Evolutionary conservation across 2,113 vertebrate genomes (phyloP).

Genomic region (Candoia aspera): DNA sequence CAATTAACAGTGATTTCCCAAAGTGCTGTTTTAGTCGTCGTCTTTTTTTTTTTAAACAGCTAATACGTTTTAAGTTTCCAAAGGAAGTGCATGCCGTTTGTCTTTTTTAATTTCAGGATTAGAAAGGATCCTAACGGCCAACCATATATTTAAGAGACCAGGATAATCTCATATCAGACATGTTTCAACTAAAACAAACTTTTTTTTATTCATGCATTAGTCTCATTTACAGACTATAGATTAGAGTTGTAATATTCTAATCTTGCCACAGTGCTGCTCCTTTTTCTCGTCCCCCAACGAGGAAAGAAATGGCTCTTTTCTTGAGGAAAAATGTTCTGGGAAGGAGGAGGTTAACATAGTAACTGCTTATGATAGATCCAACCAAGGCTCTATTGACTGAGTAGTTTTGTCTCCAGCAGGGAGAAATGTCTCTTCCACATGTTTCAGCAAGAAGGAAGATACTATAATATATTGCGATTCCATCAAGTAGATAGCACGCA

Average conservation of each 20-base stretch:
- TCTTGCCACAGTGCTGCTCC: background rate
- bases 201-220: background rate
- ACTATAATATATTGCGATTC: background rate
- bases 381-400: background rate
- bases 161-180: too few relatives aligned
- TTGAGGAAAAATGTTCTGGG: background rate
- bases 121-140: too few relatives aligned
- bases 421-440: background rate
- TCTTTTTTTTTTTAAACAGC: background rate
- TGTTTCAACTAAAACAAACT: background rate
- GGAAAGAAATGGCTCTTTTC: background rate
- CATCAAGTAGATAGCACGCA: background rate
- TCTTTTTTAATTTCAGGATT: too few relatives aligned
- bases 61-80: background rate
- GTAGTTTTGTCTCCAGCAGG: background rate
- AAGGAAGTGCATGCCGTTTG: too few relatives aligned
- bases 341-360: background rate
- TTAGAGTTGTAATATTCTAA: background rate
- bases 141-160: too few relatives aligned
- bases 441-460: background rate
- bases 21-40: background rate
- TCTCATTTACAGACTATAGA: background rate
- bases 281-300: background rate
- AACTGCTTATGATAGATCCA: background rate
- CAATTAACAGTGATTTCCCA: background rate